Evolutionary conservation across 1,140 invertebrate species (phyloP).

Genomic region (Diabrotica undecimpunctata): DNA sequence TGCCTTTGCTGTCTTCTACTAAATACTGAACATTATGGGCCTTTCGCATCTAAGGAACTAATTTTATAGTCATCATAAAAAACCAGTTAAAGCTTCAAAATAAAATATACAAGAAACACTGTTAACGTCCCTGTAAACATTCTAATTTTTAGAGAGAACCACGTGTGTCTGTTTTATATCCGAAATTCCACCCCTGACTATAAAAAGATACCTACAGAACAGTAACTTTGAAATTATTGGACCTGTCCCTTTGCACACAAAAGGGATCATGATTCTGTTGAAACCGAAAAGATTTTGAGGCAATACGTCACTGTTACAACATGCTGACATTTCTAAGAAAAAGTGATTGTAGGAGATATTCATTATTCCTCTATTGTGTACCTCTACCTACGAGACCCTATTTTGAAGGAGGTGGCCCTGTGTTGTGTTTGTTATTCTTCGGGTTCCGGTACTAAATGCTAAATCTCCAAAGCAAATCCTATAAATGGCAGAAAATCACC

Average conservation of each 20-base stretch:
- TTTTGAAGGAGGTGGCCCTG: constrained; percentile 13
- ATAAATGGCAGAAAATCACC: constrained; percentile 17
- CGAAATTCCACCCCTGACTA: not conserved
- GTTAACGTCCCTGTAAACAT: not conserved
- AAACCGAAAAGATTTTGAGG: constrained; percentile 17
- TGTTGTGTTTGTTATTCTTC: constrained; percentile 14
- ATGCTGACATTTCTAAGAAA: constrained; percentile 18
- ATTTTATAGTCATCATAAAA: not conserved
- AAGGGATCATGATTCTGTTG: constrained; percentile 19
- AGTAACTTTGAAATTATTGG: constrained; percentile 5
- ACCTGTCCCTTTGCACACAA: constrained; percentile 20
- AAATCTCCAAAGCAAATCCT: constrained; percentile 9
- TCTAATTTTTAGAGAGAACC: not conserved
- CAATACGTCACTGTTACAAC: constrained; percentile 19
- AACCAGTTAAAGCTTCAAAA: not conserved
- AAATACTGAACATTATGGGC: no score
- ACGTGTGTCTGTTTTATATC: not conserved
- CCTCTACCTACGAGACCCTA: not conserved
- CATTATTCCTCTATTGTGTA: constrained; percentile 4
- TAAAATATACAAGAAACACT: not conserved
- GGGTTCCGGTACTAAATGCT: constrained; percentile 9
- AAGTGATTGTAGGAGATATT: constrained; percentile 19
- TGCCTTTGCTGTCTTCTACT: no score
- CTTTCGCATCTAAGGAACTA: no score
- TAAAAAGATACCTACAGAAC: not conserved